phyloP scores from a whole-genome alignment of 2,797 vertebrate genomes.

The Sebastes trivittatus region DNA sequence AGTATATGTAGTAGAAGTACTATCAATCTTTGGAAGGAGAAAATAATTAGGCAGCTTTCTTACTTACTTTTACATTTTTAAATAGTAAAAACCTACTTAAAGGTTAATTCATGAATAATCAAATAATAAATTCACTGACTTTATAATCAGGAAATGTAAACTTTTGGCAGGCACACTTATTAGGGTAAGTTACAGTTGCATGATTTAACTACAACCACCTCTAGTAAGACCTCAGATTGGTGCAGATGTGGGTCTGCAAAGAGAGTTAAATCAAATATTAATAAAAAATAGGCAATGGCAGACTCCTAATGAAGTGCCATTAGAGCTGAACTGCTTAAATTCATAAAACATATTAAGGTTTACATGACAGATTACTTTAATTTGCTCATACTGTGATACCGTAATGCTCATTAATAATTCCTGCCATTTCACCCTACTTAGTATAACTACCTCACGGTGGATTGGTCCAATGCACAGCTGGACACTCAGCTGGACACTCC shows the following conservation, averaged over 20 bases:
- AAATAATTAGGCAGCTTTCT: background rate
- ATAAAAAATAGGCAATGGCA: slow-evolving; percentile 4
- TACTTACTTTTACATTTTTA: background rate
- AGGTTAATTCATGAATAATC: background rate
- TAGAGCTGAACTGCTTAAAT: slow-evolving; percentile 5
- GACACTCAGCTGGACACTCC: background rate
- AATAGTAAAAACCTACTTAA: background rate
- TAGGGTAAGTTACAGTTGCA: background rate
- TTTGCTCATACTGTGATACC: background rate
- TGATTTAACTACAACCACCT: background rate
- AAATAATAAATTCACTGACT: background rate
- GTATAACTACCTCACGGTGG: background rate
- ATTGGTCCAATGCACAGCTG: background rate
- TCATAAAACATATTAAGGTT: slow-evolving; percentile 5
- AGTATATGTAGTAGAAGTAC: background rate
- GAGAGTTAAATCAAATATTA: background rate
- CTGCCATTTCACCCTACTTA: background rate
- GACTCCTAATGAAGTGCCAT: slow-evolving; percentile 21
- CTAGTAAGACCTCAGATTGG: too few relatives aligned
- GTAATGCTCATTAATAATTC: slow-evolving; percentile 6
- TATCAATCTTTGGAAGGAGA: background rate
- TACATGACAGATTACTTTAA: slow-evolving; percentile 17
- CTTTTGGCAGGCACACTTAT: background rate
- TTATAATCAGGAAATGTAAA: background rate
- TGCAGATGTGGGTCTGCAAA: background rate